A percentile compares a stretch with the other conserved stretches of the same genome.
These are phyloP conservation scores for Platycercus adscitus DNA, from an alignment of 2,113 vertebrate species.

Conservation along the genomic window DNA sequence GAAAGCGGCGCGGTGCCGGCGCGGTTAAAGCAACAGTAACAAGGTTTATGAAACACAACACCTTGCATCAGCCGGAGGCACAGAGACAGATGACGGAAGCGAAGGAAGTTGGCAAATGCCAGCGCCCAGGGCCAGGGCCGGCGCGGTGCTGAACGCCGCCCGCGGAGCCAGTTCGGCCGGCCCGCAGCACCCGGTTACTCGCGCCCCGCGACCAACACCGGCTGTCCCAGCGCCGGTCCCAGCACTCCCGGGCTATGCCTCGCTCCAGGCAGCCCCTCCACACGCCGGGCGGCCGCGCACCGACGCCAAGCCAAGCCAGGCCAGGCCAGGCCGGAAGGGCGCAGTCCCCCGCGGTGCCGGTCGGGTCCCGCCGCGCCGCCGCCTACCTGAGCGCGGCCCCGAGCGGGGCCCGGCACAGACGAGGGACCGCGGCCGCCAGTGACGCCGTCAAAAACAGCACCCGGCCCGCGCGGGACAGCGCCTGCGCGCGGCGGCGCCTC, in stretches of 20 bases:
- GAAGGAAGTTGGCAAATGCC: background rate
- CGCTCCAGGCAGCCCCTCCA: no score
- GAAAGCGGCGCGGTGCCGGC: background rate
- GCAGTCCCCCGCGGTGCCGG: background rate
- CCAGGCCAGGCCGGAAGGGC: no score
- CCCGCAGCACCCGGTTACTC: background rate
- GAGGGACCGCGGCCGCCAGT: no score
- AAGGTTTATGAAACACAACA: background rate
- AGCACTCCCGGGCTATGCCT: background rate
- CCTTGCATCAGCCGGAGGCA: conserved; percentile 19
- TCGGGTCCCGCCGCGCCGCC: no score
- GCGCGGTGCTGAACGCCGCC: background rate
- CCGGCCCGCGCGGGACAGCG: no score
- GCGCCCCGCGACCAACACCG: background rate
- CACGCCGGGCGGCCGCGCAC: no score
- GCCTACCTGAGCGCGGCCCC: no score
- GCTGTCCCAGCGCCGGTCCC: background rate
- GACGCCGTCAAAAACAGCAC: no score
- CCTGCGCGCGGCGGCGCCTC: no score
- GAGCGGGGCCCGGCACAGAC: no score
- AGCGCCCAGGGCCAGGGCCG: background rate
- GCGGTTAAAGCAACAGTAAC: background rate
- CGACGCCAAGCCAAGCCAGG: no score
- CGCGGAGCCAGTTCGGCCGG: background rate
- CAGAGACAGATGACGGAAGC: background rate